Conservation (phyloP, 2,888 invertebrate species). For the Pristionchus maxplancki region DNA sequence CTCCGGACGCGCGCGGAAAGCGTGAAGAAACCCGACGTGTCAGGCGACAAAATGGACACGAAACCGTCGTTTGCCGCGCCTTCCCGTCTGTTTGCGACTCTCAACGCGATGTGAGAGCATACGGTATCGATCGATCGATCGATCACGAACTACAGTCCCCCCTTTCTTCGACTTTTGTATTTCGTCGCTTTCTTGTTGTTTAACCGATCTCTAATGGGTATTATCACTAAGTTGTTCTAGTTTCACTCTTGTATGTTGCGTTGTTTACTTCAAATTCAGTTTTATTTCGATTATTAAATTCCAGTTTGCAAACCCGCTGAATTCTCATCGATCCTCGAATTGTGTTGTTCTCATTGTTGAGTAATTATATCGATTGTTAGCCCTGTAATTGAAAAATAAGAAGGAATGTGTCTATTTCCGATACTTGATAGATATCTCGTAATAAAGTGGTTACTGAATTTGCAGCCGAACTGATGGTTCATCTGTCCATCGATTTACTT, state of each 20-base stretch:
- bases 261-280: not conserved
- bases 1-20: constrained; percentile 32
- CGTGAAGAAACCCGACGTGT: not conserved
- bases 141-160: too few species aligned
- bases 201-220: constrained; percentile 23
- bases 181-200: not conserved
- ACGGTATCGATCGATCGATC: constrained; percentile 12
- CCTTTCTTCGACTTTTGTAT: not conserved
- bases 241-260: constrained; percentile 20
- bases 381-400: not conserved
- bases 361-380: not conserved
- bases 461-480: too few species aligned
- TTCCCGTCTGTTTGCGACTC: constrained; percentile 37
- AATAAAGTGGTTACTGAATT: too few species aligned
- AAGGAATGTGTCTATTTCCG: too few species aligned
- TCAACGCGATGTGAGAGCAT: constrained; percentile 19
- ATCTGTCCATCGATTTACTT: too few species aligned
- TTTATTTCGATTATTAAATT: not conserved
- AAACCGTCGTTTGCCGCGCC: constrained; percentile 34
- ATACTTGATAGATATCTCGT: too few species aligned
- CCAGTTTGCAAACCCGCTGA: constrained; percentile 17
- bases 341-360: constrained; percentile 14
- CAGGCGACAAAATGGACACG: constrained; percentile 9
- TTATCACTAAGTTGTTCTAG: not conserved
- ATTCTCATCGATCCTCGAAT: not conserved